Base-by-base conservation (phyloP, 2,113 vertebrate species). In the Eolophus roseicapilla region DNA sequence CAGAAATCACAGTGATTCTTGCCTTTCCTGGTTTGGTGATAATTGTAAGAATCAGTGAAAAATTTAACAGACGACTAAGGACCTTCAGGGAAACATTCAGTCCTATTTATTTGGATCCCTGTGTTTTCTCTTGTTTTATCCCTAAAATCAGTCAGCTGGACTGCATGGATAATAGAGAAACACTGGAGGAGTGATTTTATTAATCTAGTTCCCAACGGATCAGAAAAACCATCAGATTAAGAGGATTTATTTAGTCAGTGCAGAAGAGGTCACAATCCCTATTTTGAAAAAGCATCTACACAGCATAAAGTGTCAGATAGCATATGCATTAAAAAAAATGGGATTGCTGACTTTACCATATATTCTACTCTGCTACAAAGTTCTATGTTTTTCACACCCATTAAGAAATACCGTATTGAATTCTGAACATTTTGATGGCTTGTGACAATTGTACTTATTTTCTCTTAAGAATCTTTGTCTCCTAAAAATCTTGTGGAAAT, bases 161-260 rank as follows among this genome's bases (percentile, higher is more conserved):
- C 71, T 93, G 23, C 52, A 62, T 37, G 31, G 75, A 75, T 35
- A 83, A 81, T 25, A 75, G 17, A 18, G 28, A 90, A 83, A 83
- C 28, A n/a, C 5, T 31, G 35, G 7, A 88, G 19, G 28, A 82
- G 12, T 82, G 52, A 69, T 55, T 89, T 92, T 86, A 63, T 52
- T 96, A 92, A 92, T 46, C 49, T 83, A 88, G 57, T 95, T 86
- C 86, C 93, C 86, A 64, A 68, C 86, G 63, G 86, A 85, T 83
- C 21, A 95, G 55, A 95, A 80, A 39, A 80, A 90, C n/a, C 31
- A 20, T 69, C 82, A 76, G 57, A 69, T 81, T 91, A 89, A 20
- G 79, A 46, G 46, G 39, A 28, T 91, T 95, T 92, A 79, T 94
- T 43, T 78, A 89, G n/a, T 53, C 28, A 67, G 75, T 47, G 55